Conservation (phyloP, 2,797 vertebrate genomes). For the Coregonus ussuriensis region DNA sequence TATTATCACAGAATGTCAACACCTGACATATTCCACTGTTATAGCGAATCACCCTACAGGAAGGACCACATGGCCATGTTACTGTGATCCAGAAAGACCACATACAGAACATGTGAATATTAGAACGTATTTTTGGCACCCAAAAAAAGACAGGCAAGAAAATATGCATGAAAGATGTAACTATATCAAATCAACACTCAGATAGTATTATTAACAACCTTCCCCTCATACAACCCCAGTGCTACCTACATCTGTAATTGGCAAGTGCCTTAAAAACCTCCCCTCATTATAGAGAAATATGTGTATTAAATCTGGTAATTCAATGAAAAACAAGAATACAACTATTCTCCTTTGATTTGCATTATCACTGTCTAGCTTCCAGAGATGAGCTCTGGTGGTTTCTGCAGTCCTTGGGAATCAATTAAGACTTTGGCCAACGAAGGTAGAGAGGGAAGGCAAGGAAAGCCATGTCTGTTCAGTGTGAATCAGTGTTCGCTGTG, state of each 20-base stretch:
- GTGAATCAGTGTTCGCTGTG: conserved; percentile 7
- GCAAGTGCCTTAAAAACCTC: not conserved
- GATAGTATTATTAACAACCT: too few species aligned
- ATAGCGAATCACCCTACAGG: too few species aligned
- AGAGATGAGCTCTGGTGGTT: conserved; percentile 30
- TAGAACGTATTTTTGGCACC: too few species aligned
- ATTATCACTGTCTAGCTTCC: conserved; percentile 6
- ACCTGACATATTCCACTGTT: too few species aligned
- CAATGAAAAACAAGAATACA: conserved; percentile 15
- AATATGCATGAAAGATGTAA: too few species aligned
- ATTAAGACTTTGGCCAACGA: conserved; percentile 26
- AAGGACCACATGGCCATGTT: too few species aligned
- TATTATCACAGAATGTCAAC: too few species aligned
- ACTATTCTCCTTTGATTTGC: conserved; percentile 18
- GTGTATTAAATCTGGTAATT: not conserved
- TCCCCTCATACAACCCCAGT: not conserved
- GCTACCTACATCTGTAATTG: not conserved
- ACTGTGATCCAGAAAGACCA: too few species aligned
- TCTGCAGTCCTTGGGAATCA: conserved; percentile 35
- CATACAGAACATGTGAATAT: too few species aligned
- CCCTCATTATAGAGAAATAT: not conserved
- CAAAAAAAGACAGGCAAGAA: too few species aligned
- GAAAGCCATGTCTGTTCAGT: conserved; percentile 10
- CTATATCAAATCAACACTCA: too few species aligned
- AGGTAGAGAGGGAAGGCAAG: conserved; percentile 1